These are phyloP conservation scores for Hippopotamus amphibius DNA, from an alignment of 2,113 vertebrate species.

Conservation along the genomic window DNA sequence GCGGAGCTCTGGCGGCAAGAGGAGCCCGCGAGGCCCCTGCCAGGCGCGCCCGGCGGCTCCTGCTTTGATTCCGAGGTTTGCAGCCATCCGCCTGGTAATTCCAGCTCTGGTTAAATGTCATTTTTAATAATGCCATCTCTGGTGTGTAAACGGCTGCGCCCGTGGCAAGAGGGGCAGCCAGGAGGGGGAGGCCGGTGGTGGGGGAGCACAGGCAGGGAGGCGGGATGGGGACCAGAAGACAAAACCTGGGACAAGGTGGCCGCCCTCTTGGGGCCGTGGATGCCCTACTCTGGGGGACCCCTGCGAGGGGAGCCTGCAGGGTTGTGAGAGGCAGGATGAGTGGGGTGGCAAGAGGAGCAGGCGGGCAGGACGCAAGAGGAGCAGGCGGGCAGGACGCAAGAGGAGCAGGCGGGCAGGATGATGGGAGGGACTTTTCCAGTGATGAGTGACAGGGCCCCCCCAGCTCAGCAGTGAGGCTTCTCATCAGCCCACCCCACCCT, in stretches of 20 bases:
- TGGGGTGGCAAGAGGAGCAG: background rate
- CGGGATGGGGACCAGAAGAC: background rate
- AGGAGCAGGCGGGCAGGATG: background rate
- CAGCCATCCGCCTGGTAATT: constrained; percentile 69
- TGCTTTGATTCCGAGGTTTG: constrained; percentile 73
- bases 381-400: background rate
- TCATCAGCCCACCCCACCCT: rapidly evolving
- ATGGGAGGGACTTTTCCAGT: background rate
- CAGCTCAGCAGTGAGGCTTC: background rate
- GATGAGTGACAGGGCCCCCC: background rate
- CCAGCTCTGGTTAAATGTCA: constrained; percentile 80
- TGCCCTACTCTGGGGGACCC: background rate
- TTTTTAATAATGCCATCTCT: constrained; percentile 77
- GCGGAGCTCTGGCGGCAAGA: constrained; percentile 55
- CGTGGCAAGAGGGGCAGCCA: background rate
- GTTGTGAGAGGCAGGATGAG: too few relatives aligned
- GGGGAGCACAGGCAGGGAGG: background rate
- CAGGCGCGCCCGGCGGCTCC: constrained; percentile 66
- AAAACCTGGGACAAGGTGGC: background rate
- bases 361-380: background rate
- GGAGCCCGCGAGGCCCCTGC: constrained; percentile 61
- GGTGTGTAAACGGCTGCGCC: constrained; percentile 51
- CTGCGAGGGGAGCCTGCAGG: background rate
- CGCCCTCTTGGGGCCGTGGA: background rate
- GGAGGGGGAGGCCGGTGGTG: background rate